Percentiles rank a stretch among this genome's conserved stretches.
These are phyloP conservation scores for Microcebus tavaratra DNA, from an alignment of 2,113 vertebrate genomes.

Conservation along the genomic window DNA sequence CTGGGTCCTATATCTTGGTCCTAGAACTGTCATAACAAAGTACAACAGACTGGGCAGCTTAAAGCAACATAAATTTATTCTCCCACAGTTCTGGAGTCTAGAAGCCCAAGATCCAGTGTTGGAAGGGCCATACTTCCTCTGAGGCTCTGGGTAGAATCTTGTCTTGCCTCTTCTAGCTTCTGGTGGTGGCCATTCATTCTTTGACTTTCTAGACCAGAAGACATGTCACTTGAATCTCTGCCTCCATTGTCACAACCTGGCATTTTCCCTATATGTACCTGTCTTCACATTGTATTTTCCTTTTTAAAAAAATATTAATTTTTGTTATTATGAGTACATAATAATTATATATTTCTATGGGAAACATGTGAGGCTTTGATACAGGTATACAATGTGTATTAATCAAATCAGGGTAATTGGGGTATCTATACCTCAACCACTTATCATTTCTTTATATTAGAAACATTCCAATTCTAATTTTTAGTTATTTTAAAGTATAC, in stretches of 20 bases:
- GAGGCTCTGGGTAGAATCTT: background rate
- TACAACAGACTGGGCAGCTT: background rate
- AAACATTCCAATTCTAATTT: too few relatives aligned
- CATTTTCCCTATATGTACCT: background rate
- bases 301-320: background rate
- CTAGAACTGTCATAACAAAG: background rate
- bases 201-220: background rate
- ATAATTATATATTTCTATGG: too few relatives aligned
- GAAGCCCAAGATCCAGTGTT: background rate
- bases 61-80: background rate
- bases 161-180: background rate
- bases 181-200: too few relatives aligned
- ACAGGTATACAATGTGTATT: too few relatives aligned
- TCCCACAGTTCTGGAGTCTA: background rate
- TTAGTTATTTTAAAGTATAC: too few relatives aligned
- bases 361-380: too few relatives aligned
- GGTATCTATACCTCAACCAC: too few relatives aligned
- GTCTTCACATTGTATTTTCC: background rate
- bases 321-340: too few relatives aligned
- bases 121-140: background rate
- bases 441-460: too few relatives aligned
- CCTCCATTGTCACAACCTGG: background rate
- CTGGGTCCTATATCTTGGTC: background rate
- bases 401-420: too few relatives aligned
- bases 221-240: background rate